These are phyloP conservation scores for Malaclemys terrapin DNA, from an alignment of 2,113 vertebrate species.

Conservation along the genomic window DNA sequence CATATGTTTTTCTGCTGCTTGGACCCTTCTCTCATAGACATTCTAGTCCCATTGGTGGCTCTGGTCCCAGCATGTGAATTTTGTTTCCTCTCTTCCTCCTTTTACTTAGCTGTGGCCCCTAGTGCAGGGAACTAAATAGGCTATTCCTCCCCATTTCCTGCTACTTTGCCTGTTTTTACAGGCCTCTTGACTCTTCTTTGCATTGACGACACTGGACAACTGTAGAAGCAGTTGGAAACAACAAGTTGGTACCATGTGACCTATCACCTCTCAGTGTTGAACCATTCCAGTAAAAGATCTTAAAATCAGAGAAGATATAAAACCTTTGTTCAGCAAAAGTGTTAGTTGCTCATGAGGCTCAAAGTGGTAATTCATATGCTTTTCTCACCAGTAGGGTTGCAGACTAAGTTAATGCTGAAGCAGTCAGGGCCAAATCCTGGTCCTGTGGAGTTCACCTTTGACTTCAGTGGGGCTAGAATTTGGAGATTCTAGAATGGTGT, in stretches of 20 bases:
- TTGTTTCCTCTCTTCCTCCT: not conserved
- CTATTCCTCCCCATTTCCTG: not conserved
- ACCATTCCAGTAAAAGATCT: not conserved
- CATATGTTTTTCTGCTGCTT: not conserved
- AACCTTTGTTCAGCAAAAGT: not conserved
- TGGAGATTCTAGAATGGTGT: not conserved
- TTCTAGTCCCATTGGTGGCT: not conserved
- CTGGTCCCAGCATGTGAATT: not conserved
- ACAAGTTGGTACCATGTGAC: not conserved
- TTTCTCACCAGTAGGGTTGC: not conserved
- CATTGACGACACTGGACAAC: not conserved
- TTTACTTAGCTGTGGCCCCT: not conserved
- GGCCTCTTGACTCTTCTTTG: not conserved
- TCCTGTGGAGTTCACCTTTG: not conserved
- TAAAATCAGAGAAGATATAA: not conserved
- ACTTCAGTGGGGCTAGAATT: not conserved
- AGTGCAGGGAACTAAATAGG: too few species aligned
- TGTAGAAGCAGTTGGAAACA: not conserved
- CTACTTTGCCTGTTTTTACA: too few species aligned
- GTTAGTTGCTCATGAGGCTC: not conserved
- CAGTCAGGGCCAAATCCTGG: not conserved
- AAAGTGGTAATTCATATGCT: not conserved
- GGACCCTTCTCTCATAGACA: not conserved
- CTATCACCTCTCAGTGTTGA: not conserved
- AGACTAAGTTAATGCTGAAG: not conserved